Base-by-base conservation (phyloP, 2,113 vertebrate species). In the Gadus chalcogrammus region DNA sequence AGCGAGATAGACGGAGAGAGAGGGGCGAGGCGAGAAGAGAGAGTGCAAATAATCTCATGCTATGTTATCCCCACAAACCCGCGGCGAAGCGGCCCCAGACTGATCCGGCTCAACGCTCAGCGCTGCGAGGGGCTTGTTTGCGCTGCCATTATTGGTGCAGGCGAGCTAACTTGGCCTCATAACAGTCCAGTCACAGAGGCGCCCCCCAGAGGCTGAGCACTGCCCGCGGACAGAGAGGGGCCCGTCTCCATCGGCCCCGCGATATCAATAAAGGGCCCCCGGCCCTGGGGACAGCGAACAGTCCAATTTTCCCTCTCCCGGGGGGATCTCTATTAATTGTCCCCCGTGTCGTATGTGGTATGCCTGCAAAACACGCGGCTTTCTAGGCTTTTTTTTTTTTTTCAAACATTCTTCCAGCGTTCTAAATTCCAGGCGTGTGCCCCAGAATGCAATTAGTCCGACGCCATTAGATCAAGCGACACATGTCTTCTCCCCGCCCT, bases 371-470 rank as follows among this genome's bases (percentile, higher is more conserved):
- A 82, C 80, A 84, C 79, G 12, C 7, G 42, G 9, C 42, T 48
- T 48, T 48, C 42, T 48, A 48, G 12, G 83, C 48, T 73, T 84
- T 81, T 64, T 64, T 76, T 72, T 65, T 18, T 65, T 2, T 65
- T 20, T 42, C 18, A 7, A 35, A 15, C 20, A 18, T 22, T 62
- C 31, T 28, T 77, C 76, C 77, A 31, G 42, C 82, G 80, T 87
- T 90, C 79, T 71, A 67, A 84, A 90, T 91, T 91, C 86, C 70
- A 84, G 82, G 75, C 88, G 78, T 83, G 85, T 82, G 76, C 88
- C 85, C 88, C 82, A 86, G 85, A 89, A 90, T 91, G 88, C 88
- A 90, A 87, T 92, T 90, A 91, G 89, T 82, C 86, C 72, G 81
- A 83, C 75, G 68, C 84, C 87, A 88, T 89, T 88, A 88, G 88